phyloP scores from a whole-genome alignment of 2,113 vertebrate genomes.

The Epinephelus lanceolatus region DNA sequence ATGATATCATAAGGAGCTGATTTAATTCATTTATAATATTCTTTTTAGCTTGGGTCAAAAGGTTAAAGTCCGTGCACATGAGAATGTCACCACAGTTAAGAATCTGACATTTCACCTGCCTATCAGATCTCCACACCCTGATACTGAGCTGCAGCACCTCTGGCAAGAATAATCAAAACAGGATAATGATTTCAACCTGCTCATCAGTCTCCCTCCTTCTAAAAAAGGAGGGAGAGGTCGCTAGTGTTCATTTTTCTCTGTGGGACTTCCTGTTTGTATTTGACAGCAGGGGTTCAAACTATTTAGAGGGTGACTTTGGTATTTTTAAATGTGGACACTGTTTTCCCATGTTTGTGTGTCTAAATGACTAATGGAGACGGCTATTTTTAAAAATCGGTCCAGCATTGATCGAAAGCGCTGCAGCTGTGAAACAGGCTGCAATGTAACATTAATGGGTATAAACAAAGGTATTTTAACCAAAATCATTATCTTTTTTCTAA shows the following conservation, averaged over 20 bases:
- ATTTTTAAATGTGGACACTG: too few relatives aligned
- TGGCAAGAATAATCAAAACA: slow-evolving; percentile 18
- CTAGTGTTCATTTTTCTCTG: slow-evolving; percentile 36
- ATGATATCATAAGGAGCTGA: background rate
- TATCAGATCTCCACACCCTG: slow-evolving; percentile 4
- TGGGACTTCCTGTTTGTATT: slow-evolving; percentile 30
- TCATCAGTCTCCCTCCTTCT: background rate
- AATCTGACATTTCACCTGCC: background rate
- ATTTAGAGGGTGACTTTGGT: too few relatives aligned
- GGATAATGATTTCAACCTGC: slow-evolving; percentile 1
- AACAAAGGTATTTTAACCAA: too few relatives aligned
- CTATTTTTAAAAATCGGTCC: too few relatives aligned
- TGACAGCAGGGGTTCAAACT: slow-evolving; percentile 15
- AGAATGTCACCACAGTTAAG: background rate
- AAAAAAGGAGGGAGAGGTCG: slow-evolving; percentile 5
- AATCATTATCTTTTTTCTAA: too few relatives aligned
- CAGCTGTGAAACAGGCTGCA: too few relatives aligned
- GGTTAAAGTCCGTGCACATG: background rate
- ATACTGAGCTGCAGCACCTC: slow-evolving; percentile 3
- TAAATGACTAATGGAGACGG: too few relatives aligned
- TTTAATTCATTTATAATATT: background rate
- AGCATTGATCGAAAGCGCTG: too few relatives aligned
- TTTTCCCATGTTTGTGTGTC: too few relatives aligned
- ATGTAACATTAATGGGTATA: too few relatives aligned
- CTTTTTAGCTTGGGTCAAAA: background rate